Evolutionary conservation across 37 sponge, comb jelly and placozoan species (phyloP).

Genomic region (Ianthella basta): DNA sequence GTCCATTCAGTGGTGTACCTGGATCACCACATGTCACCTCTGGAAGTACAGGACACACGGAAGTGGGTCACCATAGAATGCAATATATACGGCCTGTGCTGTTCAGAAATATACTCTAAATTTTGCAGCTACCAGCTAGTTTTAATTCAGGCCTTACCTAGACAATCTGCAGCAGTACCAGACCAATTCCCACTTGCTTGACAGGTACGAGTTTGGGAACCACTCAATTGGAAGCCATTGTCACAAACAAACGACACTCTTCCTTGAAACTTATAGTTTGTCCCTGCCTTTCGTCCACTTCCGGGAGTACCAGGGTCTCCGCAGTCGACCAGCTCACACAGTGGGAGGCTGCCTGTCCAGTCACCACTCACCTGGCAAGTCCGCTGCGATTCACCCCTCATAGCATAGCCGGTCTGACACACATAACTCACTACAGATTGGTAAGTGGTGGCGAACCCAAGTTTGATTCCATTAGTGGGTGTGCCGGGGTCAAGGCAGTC

Average conservation of each 20-base stretch:
- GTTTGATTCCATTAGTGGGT: slow-evolving; percentile 44
- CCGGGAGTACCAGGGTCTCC: slow-evolving; percentile 16
- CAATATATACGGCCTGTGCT: too few species aligned
- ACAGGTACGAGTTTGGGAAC: slow-evolving; percentile 34
- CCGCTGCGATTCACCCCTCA: slow-evolving; percentile 39
- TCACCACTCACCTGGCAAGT: slow-evolving; percentile 49
- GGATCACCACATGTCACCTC: slow-evolving; percentile 55
- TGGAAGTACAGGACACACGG: background rate
- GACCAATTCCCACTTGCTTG: slow-evolving; percentile 50
- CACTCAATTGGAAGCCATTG: slow-evolving; percentile 35
- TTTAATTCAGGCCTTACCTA: slow-evolving; percentile 28
- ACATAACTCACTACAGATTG: slow-evolving; percentile 32
- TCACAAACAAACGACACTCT: slow-evolving; percentile 45
- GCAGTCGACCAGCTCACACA: slow-evolving; percentile 54
- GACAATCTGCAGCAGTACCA: slow-evolving; percentile 45
- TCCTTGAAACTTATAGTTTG: slow-evolving; percentile 28
- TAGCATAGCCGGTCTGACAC: slow-evolving; percentile 46
- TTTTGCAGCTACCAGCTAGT: too few species aligned
- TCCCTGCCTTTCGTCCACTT: slow-evolving; percentile 25
- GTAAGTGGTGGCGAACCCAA: slow-evolving; percentile 16
- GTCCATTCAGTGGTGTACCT: slow-evolving; percentile 57
- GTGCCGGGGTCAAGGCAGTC: slow-evolving; percentile 43
- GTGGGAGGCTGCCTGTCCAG: slow-evolving; percentile 62
- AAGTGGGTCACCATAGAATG: background rate
- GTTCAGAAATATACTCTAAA: too few species aligned